A percentile compares a stretch with the other conserved stretches of the same genome.
These are phyloP conservation scores for Rapana venosa DNA, from an alignment of 2,888 invertebrate species.

Conservation along the genomic window DNA sequence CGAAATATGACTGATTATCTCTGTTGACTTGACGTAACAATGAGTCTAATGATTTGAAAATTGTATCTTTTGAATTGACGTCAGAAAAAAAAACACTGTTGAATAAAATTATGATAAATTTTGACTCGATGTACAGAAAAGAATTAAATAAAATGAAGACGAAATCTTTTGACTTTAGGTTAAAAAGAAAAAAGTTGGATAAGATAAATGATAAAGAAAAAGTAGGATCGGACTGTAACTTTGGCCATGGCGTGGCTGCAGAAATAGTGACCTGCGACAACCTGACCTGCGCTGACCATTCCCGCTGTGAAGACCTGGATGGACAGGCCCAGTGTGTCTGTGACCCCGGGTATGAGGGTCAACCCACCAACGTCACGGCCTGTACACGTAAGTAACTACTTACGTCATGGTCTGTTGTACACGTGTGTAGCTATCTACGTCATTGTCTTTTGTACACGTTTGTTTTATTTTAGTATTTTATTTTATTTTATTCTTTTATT, in stretches of 20 bases:
- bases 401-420: no score
- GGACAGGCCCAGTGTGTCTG: slow-evolving; percentile 63
- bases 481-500: no score
- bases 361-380: slow-evolving; percentile 26
- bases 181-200: neutral
- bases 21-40: no score
- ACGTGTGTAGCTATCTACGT: no score
- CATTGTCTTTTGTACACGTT: no score
- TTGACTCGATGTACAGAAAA: no score
- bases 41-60: no score
- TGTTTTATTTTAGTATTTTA: no score
- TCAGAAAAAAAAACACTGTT: no score
- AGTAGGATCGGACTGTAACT: neutral
- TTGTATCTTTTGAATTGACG: no score
- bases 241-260: neutral
- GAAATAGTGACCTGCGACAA: slow-evolving; percentile 56
- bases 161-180: neutral
- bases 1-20: no score
- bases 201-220: neutral
- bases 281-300: slow-evolving; percentile 61
- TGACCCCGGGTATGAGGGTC: slow-evolving; percentile 59
- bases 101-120: no score
- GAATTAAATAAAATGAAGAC: neutral
- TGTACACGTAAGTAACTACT: neutral
- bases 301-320: slow-evolving; percentile 59